Conservation (phyloP, 2,113 vertebrate genomes). For the Corynorhinus townsendii region DNA sequence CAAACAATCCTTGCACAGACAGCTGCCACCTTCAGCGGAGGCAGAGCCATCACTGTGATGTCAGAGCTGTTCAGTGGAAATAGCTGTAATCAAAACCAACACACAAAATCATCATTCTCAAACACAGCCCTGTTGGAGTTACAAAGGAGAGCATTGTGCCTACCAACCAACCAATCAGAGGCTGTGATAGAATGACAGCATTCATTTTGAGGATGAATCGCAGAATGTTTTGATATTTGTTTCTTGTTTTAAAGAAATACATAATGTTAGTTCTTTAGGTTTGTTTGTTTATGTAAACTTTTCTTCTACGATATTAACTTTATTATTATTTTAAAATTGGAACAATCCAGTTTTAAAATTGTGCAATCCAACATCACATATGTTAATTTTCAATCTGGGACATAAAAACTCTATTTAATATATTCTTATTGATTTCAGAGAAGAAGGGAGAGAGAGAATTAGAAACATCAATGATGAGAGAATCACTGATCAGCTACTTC, state of each 20-base stretch:
- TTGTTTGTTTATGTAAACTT: background rate
- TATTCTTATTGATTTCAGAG: too few species aligned
- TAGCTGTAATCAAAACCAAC: slow-evolving; percentile 2
- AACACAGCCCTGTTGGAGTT: background rate
- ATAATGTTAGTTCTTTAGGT: background rate
- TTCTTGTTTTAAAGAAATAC: background rate
- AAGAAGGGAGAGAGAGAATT: too few species aligned
- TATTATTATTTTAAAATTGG: background rate
- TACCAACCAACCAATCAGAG: background rate
- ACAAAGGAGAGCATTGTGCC: background rate
- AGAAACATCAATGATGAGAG: too few species aligned
- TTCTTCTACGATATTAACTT: background rate
- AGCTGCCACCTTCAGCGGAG: background rate
- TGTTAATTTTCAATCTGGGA: background rate
- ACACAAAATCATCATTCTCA: background rate
- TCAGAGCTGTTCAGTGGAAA: slow-evolving; percentile 19
- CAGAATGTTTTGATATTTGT: background rate
- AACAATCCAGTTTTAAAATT: too few species aligned
- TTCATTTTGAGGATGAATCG: background rate
- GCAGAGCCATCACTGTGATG: background rate
- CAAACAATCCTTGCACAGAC: background rate
- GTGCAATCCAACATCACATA: background rate
- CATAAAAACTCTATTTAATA: too few species aligned
- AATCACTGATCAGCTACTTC: too few species aligned
- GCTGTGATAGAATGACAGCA: background rate